Evolutionary conservation across 2,888 invertebrate genomes (phyloP).

Genomic region (Cantharis flavilabris): DNA sequence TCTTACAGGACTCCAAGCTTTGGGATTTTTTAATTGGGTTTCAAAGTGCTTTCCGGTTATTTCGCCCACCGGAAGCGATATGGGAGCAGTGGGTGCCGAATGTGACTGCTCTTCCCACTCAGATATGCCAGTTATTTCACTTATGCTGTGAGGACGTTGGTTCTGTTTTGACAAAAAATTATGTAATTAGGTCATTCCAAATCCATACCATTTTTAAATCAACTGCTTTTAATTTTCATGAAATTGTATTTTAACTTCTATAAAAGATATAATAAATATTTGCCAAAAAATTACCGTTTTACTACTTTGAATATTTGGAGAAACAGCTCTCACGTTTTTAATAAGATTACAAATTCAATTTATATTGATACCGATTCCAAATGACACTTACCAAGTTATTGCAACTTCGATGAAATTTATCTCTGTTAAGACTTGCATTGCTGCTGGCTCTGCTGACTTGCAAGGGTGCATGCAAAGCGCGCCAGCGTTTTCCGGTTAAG

Average conservation of each 20-base stretch:
- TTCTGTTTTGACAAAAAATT: slow-evolving; percentile 44
- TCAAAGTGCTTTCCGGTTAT: slow-evolving; percentile 71
- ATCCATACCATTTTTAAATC: background rate
- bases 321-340: no score
- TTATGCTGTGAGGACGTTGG: slow-evolving; percentile 59
- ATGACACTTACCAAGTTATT: slow-evolving; percentile 59
- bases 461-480: slow-evolving; percentile 76
- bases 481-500: slow-evolving; percentile 88
- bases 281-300: no score
- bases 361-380: no score
- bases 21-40: slow-evolving; percentile 75
- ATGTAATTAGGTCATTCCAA: background rate
- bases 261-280: no score
- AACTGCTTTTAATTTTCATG: no score
- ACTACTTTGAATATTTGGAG: no score
- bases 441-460: slow-evolving; percentile 84
- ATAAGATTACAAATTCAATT: no score
- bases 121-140: slow-evolving; percentile 56
- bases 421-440: slow-evolving; percentile 65
- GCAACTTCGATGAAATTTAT: slow-evolving; percentile 64
- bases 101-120: slow-evolving; percentile 74
- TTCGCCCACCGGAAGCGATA: slow-evolving; percentile 64
- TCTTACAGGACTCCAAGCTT: slow-evolving; percentile 87
- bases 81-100: slow-evolving; percentile 72
- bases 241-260: no score